Base-by-base conservation (phyloP, 2,888 invertebrate genomes). In the Xylota sylvarum region DNA sequence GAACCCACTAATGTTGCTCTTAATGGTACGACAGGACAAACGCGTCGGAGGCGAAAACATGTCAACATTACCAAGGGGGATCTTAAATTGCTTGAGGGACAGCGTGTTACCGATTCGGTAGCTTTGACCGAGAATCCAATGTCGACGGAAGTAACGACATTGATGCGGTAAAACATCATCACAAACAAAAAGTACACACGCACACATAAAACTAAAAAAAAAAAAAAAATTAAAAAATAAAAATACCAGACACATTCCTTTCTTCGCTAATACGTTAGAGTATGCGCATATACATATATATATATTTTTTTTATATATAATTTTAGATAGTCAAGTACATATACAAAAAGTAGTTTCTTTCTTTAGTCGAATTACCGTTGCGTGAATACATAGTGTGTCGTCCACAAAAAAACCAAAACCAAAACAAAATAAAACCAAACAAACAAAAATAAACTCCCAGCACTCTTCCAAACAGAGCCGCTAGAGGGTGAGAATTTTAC, bases 1-100 rank as follows among this genome's bases (percentile, higher is more conserved):
- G 90, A 91, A 89, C 89, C 90, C 90, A 91, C 92, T 91, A 92
- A 92, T 91, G 90, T 90, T 90, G 90, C 90, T 92, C 90, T 92
- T 90, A 91, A 91, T 91, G 91, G 90, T 91, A 92, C 90, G 86
- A 91, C 90, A 90, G 91, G 89, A 85, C 90, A 91, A 81, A 84
- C 91, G 46, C 91, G 91, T 60, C 90, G 90, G 46, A 91, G 90
- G 77, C 91, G 91, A 88, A 91, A 90, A 81, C 89, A 90, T 40
- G 88, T 89, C 77, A 90, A 92, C 74, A 89, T 90, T 81, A 89
- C 90, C 82, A 91, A 91, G 84, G 91, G 91, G 60, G 92, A 92
- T 88, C 90, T 90, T 27, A 90, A 92, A 88, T 83, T 91, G 78
- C 86, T 92, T 65, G 90, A 89, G 76, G 89, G 90, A 90, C 88